Conservation (phyloP, 2,888 invertebrate species). For the Eustalomyia histrio region DNA sequence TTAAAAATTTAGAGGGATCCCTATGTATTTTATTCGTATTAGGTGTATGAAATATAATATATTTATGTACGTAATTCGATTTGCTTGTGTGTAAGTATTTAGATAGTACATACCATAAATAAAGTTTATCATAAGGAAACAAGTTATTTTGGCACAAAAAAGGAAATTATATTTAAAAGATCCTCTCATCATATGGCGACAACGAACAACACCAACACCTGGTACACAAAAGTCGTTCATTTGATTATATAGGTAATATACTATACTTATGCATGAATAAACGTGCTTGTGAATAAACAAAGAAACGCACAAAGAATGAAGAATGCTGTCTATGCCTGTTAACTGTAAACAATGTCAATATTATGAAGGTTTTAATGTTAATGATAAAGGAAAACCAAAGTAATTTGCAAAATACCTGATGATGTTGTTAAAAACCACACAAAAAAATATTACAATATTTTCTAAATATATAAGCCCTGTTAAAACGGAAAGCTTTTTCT, state of each 20-base stretch:
- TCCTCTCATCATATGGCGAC: neutral
- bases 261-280: constrained; percentile 12
- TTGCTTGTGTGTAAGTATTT: neutral
- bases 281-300: constrained; percentile 23
- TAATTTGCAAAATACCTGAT: constrained; percentile 17
- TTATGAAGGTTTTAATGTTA: constrained; percentile 30
- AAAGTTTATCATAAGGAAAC: constrained; percentile 2
- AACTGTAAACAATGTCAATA: constrained; percentile 38
- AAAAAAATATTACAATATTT: neutral
- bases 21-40: neutral
- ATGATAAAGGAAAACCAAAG: constrained; percentile 28
- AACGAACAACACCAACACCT: constrained; percentile 3
- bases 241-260: constrained; percentile 36
- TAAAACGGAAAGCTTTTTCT: neutral
- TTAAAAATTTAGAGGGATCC: too few relatives aligned
- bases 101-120: neutral
- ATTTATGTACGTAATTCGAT: neutral
- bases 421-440: neutral
- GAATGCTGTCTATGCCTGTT: constrained; percentile 9
- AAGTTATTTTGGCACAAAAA: neutral
- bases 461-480: neutral
- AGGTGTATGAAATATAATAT: neutral
- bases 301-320: neutral
- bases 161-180: constrained; percentile 7
- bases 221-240: constrained; percentile 24